phyloP scores from a whole-genome alignment of 1,140 invertebrate genomes.

The Lucilia cuprina region DNA sequence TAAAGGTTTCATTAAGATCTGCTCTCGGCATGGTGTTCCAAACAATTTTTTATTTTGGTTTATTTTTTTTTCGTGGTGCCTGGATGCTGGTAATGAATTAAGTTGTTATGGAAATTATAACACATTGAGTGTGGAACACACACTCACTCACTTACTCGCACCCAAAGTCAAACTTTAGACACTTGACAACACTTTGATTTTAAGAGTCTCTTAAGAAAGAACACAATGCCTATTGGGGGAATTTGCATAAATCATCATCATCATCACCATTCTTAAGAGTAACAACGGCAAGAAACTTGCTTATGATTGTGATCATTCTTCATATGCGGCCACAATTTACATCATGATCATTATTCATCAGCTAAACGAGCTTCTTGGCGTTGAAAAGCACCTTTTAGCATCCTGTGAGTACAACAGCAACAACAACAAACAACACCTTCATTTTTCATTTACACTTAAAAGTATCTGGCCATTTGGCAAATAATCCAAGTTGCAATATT shows the following conservation, averaged over 20 bases:
- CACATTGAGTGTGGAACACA: neutral
- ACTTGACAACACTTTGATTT: conserved; percentile 27
- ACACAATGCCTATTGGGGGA: neutral
- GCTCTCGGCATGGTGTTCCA: neutral
- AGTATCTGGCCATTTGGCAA: neutral
- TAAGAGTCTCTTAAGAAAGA: conserved; percentile 23
- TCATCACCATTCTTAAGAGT: neutral
- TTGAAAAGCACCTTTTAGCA: conserved; percentile 4
- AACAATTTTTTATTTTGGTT: neutral
- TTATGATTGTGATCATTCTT: neutral
- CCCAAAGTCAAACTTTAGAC: neutral
- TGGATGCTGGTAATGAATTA: conserved; percentile 12
- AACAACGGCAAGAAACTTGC: neutral
- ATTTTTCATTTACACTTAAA: neutral
- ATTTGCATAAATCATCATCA: conserved; percentile 30
- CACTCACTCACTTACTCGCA: neutral
- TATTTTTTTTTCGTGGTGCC: neutral
- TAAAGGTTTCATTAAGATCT: neutral
- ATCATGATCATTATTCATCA: conserved; percentile 8
- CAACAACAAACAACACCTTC: neutral
- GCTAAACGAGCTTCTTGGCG: neutral
- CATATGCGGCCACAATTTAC: neutral
- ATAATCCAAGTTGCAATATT: neutral
- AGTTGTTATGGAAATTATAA: conserved; percentile 35
- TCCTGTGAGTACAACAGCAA: neutral